These are phyloP conservation scores for Lypha dubia DNA, from an alignment of 2,888 invertebrate genomes.

Conservation along the genomic window DNA sequence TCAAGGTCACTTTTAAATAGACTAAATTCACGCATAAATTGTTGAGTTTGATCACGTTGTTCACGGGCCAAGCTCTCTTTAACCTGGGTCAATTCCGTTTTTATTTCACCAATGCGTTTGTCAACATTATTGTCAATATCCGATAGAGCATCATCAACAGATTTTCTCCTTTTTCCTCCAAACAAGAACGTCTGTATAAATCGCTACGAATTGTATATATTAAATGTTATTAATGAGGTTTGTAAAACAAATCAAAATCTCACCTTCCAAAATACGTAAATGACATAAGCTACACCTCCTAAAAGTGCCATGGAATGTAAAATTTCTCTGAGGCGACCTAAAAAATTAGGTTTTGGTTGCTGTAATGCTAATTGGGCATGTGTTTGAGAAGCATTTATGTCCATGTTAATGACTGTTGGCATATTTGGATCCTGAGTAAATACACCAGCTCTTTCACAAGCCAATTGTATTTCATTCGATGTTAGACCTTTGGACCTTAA, in stretches of 20 bases:
- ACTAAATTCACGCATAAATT: constrained; percentile 86
- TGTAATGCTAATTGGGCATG: constrained; percentile 77
- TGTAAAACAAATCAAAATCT: neutral
- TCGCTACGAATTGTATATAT: constrained; percentile 83
- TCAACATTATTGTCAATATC: constrained; percentile 88
- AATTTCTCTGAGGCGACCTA: constrained; percentile 87
- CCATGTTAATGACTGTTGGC: constrained; percentile 81
- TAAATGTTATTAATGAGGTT: constrained; percentile 12
- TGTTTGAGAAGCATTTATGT: constrained; percentile 74
- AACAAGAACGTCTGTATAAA: constrained; percentile 88
- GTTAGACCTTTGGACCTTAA: constrained; percentile 90
- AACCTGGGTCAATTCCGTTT: constrained; percentile 87
- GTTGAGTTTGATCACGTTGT: constrained; percentile 81
- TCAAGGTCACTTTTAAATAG: constrained; percentile 88
- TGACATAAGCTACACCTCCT: constrained; percentile 90
- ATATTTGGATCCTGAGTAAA: constrained; percentile 81
- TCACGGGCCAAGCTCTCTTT: constrained; percentile 86
- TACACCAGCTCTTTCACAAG: constrained; percentile 87
- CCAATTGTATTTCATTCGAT: constrained; percentile 89
- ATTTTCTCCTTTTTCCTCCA: constrained; percentile 87
- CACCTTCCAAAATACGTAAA: constrained; percentile 93
- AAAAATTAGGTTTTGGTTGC: constrained; percentile 79
- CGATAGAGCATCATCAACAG: constrained; percentile 87
- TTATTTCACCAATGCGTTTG: constrained; percentile 85
- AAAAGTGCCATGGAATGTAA: constrained; percentile 89